Evolutionary conservation across 2,113 vertebrate species (phyloP).

Genomic region (Channa maculata): DNA sequence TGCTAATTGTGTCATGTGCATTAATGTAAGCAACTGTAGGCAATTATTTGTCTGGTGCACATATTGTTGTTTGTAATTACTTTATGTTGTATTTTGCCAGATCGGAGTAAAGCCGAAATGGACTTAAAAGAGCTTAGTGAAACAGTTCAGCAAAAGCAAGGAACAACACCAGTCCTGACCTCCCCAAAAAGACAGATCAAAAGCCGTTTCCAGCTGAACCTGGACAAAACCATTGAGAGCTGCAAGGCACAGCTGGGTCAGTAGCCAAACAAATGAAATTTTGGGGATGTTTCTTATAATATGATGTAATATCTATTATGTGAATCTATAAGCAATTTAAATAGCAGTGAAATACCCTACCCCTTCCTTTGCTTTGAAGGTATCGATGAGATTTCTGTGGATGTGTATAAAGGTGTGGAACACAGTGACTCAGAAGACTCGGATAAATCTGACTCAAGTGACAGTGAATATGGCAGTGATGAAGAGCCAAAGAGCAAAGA

Average conservation of each 20-base stretch:
- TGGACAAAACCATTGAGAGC: constrained; percentile 99
- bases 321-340: background rate
- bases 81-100: constrained; percentile 73
- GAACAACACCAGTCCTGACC: constrained; percentile 86
- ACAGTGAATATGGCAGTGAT: constrained; percentile 92
- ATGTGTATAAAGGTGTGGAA: constrained; percentile 92
- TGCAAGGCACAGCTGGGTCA: constrained; percentile 97
- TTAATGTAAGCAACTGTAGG: background rate
- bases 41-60: background rate
- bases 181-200: constrained; percentile 94
- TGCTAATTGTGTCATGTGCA: background rate
- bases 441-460: constrained; percentile 96
- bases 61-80: background rate
- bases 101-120: constrained; percentile 98
- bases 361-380: constrained; percentile 81
- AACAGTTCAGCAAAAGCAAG: constrained; percentile 92
- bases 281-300: background rate
- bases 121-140: constrained; percentile 96
- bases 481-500: constrained; percentile 92
- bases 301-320: background rate
- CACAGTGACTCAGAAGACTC: constrained; percentile 97
- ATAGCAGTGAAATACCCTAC: background rate
- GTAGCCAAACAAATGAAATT: constrained; percentile 34
- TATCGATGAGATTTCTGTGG: constrained; percentile 96
- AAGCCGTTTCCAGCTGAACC: constrained; percentile 95